Evolutionary conservation across 2,113 vertebrate genomes (phyloP), one percentile per base, ranked within the genome.

Genomic region (Saccopteryx bilineata): DNA sequence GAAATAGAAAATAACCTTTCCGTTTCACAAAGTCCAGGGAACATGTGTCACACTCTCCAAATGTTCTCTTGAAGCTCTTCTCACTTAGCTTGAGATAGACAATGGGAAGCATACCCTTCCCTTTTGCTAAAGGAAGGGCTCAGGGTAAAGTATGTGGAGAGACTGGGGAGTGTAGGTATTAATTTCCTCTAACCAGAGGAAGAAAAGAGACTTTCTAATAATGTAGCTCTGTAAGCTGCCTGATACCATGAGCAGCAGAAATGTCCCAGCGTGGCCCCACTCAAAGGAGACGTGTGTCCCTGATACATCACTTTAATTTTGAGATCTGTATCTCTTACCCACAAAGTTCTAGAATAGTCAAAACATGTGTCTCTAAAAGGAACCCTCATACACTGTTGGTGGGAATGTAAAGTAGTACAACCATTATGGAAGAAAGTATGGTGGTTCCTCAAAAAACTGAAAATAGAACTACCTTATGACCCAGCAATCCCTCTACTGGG

Each of bases 201-300:
- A 79, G 90, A 80, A 96, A 74, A 65, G 39, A 58, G 21, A 63
- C 76, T 87, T 87, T 92, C 23, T 90, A 71, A 65, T 66, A 60
- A 24, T 19, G 15, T 60, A 71, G 12, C 19, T 74, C 48, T 71
- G 60, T 46, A 26, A 58, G 39, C 13, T 69, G 65, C 13, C 24
- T 65, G 21, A n/a, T 54, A 46, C 39, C 3, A 19, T 1, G 0
- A 58, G 66, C 13, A 76, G 86, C 66, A 81, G 90, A 60, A 86
- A 68, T 54, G 66, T 52, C 5, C 61, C 65, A 69, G 28, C 17
- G 58, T 31, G 2, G 66, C 14, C 21, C 8, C 72, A 50, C 89
- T 6, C 66, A 39, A 91, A 82, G 83, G 56, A 76, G 52, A 48
- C 17, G 10, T 11, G 46, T 7, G 7, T 88, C 48, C 19, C 46